Conservation (phyloP, 2,888 invertebrate genomes). For the Willowsia nigromaculata region DNA sequence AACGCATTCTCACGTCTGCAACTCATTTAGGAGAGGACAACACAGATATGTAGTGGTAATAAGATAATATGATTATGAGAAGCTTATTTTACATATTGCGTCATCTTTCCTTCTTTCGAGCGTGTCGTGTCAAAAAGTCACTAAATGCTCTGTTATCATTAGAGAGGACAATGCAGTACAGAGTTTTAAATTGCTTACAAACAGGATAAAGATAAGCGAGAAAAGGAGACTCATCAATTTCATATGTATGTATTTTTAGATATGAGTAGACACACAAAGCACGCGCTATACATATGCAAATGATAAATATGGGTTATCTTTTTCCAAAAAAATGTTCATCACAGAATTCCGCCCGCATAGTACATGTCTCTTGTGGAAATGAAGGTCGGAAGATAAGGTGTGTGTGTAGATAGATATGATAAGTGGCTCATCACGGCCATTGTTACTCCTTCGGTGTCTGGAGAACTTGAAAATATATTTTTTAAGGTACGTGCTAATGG, state of each 20-base stretch:
- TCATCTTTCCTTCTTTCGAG: neutral
- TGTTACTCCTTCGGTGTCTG: neutral
- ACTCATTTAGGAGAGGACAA: neutral
- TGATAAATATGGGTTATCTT: neutral
- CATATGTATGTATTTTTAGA: neutral
- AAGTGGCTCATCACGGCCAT: too few species aligned
- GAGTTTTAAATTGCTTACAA: neutral
- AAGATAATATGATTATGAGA: neutral
- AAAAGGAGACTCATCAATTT: neutral
- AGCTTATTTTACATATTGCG: constrained; percentile 13
- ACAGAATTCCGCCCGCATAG: neutral
- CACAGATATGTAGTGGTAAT: too few species aligned
- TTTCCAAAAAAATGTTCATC: too few species aligned
- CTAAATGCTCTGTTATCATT: neutral
- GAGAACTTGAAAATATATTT: neutral
- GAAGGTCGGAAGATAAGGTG: too few species aligned
- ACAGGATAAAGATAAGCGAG: neutral
- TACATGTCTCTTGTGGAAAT: too few species aligned
- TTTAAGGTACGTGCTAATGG: constrained; percentile 9
- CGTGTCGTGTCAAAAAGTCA: constrained; percentile 18
- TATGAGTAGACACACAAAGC: neutral
- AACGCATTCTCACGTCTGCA: neutral
- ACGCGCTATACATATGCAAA: neutral
- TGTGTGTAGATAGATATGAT: too few species aligned
- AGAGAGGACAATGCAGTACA: neutral